A percentile compares a stretch with the other conserved stretches of the same genome.
These are phyloP conservation scores for Scolanthus callimorphus DNA, from an alignment of 92 coral and sea anemone species.

Conservation along the genomic window DNA sequence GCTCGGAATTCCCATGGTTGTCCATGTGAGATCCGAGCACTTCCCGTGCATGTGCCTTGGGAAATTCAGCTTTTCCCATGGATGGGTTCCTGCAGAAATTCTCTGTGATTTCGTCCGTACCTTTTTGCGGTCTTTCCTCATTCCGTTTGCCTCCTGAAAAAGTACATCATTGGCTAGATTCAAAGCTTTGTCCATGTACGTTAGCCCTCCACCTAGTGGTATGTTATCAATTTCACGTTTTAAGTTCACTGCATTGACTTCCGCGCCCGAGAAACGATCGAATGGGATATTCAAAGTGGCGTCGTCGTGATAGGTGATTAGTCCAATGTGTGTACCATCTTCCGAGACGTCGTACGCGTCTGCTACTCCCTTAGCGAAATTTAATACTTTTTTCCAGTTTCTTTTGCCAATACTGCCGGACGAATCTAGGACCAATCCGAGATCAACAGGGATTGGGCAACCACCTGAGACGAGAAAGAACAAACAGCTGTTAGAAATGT, in stretches of 20 bases:
- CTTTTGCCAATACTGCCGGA: constrained; percentile 68
- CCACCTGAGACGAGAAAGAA: too few species aligned
- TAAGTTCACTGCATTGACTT: not conserved
- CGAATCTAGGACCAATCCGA: constrained; percentile 80
- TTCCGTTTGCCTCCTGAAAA: constrained; percentile 5
- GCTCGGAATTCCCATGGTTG: too few species aligned
- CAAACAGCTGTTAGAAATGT: too few species aligned
- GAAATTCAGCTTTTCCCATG: too few species aligned
- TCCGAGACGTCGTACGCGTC: constrained; percentile 64
- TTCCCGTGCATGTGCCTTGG: too few species aligned
- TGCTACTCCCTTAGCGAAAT: constrained; percentile 52
- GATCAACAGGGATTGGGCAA: constrained; percentile 77
- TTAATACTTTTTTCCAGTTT: constrained; percentile 62
- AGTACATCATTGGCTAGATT: constrained; percentile 2
- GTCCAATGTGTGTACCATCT: constrained; percentile 74
- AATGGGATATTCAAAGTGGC: constrained; percentile 2
- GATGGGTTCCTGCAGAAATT: too few species aligned
- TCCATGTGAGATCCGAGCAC: too few species aligned
- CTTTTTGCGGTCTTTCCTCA: constrained; percentile 10
- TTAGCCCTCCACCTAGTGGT: not conserved
- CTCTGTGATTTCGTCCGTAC: too few species aligned
- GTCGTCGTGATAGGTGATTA: not conserved
- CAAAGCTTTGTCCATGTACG: constrained; percentile 22
- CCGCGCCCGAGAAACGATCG: not conserved
- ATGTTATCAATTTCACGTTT: not conserved